Evolutionary conservation across 2,888 invertebrate species (phyloP).

Genomic region (Tipula unca): DNA sequence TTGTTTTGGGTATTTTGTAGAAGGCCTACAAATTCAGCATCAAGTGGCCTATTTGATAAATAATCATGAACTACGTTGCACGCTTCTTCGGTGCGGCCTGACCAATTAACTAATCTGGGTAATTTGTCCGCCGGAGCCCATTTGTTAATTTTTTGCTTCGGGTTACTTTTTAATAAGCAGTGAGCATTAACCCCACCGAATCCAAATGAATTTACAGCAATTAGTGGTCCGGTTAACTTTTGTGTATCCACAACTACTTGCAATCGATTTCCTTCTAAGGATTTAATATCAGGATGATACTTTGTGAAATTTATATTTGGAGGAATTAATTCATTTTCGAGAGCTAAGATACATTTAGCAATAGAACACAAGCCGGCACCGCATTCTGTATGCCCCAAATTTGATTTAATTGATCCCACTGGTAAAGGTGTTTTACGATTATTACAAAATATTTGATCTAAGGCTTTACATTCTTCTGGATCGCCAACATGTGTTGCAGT

Average conservation of each 20-base stretch:
- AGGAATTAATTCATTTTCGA: conserved; percentile 70
- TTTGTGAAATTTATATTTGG: conserved; percentile 74
- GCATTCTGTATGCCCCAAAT: conserved; percentile 88
- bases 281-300: conserved; percentile 54
- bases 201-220: conserved; percentile 85
- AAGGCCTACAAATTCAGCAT: conserved; percentile 52
- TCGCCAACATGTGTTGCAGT: conserved; percentile 80
- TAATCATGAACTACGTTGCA: conserved; percentile 56
- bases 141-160: conserved; percentile 43
- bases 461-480: conserved; percentile 80
- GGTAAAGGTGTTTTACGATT: conserved; percentile 65
- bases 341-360: conserved; percentile 71
- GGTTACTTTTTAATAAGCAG: conserved; percentile 31
- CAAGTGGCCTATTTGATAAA: conserved; percentile 51
- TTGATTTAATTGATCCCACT: conserved; percentile 89
- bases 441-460: conserved; percentile 69
- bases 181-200: conserved; percentile 82
- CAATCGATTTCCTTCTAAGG: conserved; percentile 53
- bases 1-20: conserved; percentile 52
- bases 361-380: conserved; percentile 74
- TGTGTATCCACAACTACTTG: conserved; percentile 65
- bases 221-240: conserved; percentile 63
- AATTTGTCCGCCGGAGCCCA: conserved; percentile 55
- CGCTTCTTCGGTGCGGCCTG: conserved; percentile 73
- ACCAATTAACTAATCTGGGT: conserved; percentile 63